Base-by-base conservation (phyloP, 2,888 invertebrate genomes). In the Lordiphosa fenestrarum region DNA sequence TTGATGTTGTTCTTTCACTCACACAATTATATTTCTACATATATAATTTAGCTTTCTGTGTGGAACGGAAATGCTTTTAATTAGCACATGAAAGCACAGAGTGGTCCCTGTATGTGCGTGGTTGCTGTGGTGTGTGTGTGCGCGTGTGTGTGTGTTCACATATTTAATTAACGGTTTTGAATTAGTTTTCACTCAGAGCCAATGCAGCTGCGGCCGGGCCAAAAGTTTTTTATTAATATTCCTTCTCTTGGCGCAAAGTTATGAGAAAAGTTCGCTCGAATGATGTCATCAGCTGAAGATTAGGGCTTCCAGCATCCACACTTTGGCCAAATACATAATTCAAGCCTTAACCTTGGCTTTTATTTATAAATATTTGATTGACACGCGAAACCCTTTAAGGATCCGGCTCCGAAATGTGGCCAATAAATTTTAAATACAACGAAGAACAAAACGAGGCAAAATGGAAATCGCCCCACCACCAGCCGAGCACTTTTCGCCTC, bases 21-120 rank as follows among this genome's bases (percentile, higher is more conserved):
- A 21, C 6, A 7, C 23, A 36, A 21, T 35, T 51, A 30, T 36
- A 52, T 47, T 30, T 38, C 9, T 40, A 36, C 23, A 23, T 25
- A 37, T 25, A 12, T 38, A 9, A 10, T 19, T 38, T 12, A 1
- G 13, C 37, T 10, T 13, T 21, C 30, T 55, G 36, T 50, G 33
- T 62, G 33, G 9, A 53, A 39, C 61, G 73, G 78, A 64, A 60
- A 58, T 57, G 63, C 57, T 73, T 61, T 77, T 77, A 81, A 75
- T 81, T 82, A 71, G 69, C 55, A 36, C 64, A 64, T 57, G 58
- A 62, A 62, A 62, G 53, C 59, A 46, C 44, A 61, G 48, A 40
- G 15, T 40, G 49, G 53, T 65, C 57, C 49, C 47, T 49, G 46
- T 62, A 10, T 12, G 36, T 37, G 36, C 9, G 41, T 33, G 42